phyloP scores from a whole-genome alignment of 1,140 invertebrate species.

The Hyphantria cunea region DNA sequence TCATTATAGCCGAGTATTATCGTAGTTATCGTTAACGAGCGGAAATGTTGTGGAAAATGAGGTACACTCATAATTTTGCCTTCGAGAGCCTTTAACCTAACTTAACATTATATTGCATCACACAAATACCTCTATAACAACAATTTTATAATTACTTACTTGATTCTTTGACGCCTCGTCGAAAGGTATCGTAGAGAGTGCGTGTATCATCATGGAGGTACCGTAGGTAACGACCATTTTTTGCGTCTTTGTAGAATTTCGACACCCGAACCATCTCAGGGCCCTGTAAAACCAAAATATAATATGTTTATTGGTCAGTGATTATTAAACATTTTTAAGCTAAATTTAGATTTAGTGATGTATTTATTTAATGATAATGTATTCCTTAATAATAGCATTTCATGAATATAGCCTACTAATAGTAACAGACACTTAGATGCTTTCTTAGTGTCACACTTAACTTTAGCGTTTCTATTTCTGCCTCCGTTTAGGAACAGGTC shows the following conservation, averaged over 20 bases:
- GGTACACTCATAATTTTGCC: slow-evolving; percentile 48
- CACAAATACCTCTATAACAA: background rate
- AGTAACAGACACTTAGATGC: no score
- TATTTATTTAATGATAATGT: no score
- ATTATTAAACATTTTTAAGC: background rate
- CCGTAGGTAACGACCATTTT: slow-evolving; percentile 93
- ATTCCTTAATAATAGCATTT: no score
- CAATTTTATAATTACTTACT: slow-evolving; percentile 84
- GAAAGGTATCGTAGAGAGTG: slow-evolving; percentile 96
- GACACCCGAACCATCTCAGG: slow-evolving; percentile 94
- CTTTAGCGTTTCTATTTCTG: no score
- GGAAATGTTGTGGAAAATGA: slow-evolving; percentile 61
- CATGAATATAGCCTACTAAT: no score
- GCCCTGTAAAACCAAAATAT: slow-evolving; percentile 84
- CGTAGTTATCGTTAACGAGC: slow-evolving; percentile 64
- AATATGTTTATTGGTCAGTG: background rate
- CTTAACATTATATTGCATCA: no score
- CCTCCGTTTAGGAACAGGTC: no score
- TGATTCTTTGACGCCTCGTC: slow-evolving; percentile 94
- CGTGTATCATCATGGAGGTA: slow-evolving; percentile 93
- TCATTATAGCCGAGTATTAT: slow-evolving; percentile 66
- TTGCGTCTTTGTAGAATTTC: slow-evolving; percentile 95
- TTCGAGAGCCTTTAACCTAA: no score
- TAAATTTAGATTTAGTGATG: no score
- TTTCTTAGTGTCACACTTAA: no score